phyloP scores from a whole-genome alignment of 2,113 vertebrate genomes.

The Charadrius vociferus region DNA sequence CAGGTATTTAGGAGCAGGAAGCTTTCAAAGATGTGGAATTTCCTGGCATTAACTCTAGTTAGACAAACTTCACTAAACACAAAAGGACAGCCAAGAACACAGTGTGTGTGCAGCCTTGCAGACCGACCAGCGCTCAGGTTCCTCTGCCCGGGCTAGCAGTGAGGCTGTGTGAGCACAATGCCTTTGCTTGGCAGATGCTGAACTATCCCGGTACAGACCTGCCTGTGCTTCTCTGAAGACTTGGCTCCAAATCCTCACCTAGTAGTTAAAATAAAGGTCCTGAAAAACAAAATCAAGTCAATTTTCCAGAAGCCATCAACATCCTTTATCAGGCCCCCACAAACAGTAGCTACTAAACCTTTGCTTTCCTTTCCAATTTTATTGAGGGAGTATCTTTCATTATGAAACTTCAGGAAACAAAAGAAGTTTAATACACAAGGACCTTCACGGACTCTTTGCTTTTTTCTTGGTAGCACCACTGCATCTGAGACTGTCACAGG shows the following conservation, averaged over 20 bases:
- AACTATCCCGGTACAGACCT: neutral
- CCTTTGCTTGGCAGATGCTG: neutral
- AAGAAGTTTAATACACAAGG: neutral
- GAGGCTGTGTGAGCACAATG: neutral
- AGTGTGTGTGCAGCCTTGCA: neutral
- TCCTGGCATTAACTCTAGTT: neutral
- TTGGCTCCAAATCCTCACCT: neutral
- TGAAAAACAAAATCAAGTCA: neutral
- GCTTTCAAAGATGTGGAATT: neutral
- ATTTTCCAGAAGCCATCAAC: neutral
- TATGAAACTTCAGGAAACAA: neutral
- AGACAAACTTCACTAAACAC: neutral
- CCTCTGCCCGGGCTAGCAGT: neutral
- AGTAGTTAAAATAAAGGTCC: neutral
- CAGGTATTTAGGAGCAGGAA: neutral
- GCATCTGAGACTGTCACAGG: neutral
- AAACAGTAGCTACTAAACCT: neutral
- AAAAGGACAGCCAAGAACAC: neutral
- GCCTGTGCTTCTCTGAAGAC: neutral
- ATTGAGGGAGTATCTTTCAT: neutral
- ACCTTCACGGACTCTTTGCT: neutral
- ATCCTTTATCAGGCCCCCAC: neutral
- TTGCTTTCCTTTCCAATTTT: neutral
- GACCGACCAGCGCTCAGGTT: neutral
- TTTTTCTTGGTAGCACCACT: neutral